phyloP scores from a whole-genome alignment of 2,797 vertebrate genomes.

The Notolabrus celidotus region DNA sequence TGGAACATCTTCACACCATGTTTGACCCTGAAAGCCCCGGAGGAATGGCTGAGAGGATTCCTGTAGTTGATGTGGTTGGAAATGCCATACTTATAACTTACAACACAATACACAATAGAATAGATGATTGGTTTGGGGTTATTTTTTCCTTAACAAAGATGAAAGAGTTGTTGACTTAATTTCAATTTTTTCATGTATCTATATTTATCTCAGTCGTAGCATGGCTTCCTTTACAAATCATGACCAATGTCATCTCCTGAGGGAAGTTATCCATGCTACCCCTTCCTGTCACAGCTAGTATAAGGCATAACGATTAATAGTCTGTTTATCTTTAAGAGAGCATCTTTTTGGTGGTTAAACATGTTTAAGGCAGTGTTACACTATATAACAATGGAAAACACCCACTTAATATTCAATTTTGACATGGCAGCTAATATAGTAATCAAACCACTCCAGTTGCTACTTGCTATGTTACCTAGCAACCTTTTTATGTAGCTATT shows the following conservation, averaged over 20 bases:
- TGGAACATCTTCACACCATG: conserved; percentile 52
- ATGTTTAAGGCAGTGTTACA: background rate
- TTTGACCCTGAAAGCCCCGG: conserved; percentile 47
- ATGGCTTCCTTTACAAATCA: background rate
- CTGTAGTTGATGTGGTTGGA: conserved; percentile 47
- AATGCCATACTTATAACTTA: conserved; percentile 49
- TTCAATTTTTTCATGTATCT: conserved; percentile 15
- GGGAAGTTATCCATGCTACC: background rate
- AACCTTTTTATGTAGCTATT: too few relatives aligned
- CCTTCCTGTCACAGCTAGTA: background rate
- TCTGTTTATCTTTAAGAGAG: background rate
- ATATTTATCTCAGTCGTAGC: background rate
- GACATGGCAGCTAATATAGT: too few relatives aligned
- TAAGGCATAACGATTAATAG: background rate
- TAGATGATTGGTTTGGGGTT: conserved; percentile 10
- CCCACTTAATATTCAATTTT: conserved; percentile 25
- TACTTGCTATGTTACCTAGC: too few relatives aligned
- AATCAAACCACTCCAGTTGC: too few relatives aligned
- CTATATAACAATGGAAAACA: conserved; percentile 18
- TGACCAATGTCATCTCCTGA: background rate
- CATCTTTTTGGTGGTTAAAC: too few relatives aligned
- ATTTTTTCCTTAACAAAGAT: too few relatives aligned
- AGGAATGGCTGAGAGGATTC: conserved; percentile 50
- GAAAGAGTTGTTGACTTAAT: too few relatives aligned
- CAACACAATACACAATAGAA: conserved; percentile 43